Conservation (phyloP, 2,888 invertebrate genomes). For the Acrobeloides nanus region DNA sequence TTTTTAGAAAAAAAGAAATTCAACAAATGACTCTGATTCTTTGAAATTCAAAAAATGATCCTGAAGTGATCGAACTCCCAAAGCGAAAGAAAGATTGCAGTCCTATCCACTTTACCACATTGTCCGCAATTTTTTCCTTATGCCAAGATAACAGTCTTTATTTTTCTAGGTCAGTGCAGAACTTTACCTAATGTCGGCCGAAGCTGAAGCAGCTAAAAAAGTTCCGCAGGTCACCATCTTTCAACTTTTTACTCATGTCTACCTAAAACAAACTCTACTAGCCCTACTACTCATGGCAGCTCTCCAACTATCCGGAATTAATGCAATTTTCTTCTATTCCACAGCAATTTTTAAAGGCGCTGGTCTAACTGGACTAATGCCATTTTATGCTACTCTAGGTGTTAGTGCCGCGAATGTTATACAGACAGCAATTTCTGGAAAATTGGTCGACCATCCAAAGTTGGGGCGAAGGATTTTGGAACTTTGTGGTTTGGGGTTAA, state of each 20-base stretch:
- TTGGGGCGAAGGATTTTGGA: slow-evolving; percentile 19
- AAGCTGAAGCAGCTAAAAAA: slow-evolving; percentile 6
- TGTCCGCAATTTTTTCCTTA: no score
- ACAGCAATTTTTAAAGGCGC: slow-evolving; percentile 16
- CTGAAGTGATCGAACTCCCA: no score
- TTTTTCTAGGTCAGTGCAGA: neutral
- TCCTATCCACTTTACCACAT: no score
- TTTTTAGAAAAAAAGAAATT: no score
- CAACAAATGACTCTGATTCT: no score
- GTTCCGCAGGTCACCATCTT: neutral
- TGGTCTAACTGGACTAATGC: slow-evolving; percentile 9
- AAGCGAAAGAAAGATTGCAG: no score
- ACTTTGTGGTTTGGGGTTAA: slow-evolving; percentile 17
- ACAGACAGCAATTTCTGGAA: slow-evolving; percentile 15
- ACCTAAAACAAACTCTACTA: slow-evolving; percentile 68
- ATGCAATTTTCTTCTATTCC: slow-evolving; percentile 62
- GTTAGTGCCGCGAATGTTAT: slow-evolving; percentile 17
- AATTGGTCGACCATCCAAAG: slow-evolving; percentile 16
- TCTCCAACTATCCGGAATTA: slow-evolving; percentile 80
- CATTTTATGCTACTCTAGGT: slow-evolving; percentile 22
- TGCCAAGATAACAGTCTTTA: no score
- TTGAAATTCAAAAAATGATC: no score
- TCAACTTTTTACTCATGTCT: slow-evolving; percentile 7
- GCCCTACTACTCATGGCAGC: slow-evolving; percentile 73
- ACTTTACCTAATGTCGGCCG: no score